phyloP scores from a whole-genome alignment of 2,888 invertebrate species.

The Dermolepida albohirtum region DNA sequence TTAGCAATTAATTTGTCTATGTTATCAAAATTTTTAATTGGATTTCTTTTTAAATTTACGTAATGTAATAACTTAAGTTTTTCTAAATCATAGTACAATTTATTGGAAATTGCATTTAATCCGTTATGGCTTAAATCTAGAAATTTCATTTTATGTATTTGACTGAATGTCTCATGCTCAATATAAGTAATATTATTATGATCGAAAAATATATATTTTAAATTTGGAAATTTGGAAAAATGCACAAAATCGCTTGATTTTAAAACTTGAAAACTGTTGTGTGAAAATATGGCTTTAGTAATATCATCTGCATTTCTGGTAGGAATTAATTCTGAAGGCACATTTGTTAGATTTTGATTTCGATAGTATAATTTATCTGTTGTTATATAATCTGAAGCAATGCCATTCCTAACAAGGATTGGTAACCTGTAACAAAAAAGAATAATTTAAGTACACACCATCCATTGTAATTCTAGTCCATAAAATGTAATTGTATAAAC shows the following conservation, averaged over 20 bases:
- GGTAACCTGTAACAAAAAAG: neutral
- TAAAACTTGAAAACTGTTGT: slow-evolving; percentile 30
- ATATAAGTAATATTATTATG: slow-evolving; percentile 35
- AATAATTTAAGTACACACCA: too few species aligned
- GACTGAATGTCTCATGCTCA: slow-evolving; percentile 22
- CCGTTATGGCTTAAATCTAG: slow-evolving; percentile 37
- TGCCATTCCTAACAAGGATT: neutral
- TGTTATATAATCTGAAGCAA: neutral
- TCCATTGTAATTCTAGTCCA: too few species aligned
- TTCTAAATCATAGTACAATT: slow-evolving; percentile 26
- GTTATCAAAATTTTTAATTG: slow-evolving; percentile 34
- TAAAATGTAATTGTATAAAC: too few species aligned
- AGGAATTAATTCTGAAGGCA: neutral
- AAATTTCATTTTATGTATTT: slow-evolving; percentile 29
- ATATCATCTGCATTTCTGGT: neutral
- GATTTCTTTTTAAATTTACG: slow-evolving; percentile 41
- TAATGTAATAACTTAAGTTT: slow-evolving; percentile 17
- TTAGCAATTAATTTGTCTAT: slow-evolving; percentile 18
- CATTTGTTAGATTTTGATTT: slow-evolving; percentile 15
- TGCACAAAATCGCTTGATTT: slow-evolving; percentile 24
- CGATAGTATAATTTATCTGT: slow-evolving; percentile 19
- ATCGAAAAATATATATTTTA: slow-evolving; percentile 42
- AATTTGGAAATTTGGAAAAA: slow-evolving; percentile 34
- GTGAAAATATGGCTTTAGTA: slow-evolving; percentile 39
- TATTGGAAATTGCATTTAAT: slow-evolving; percentile 21